Base-by-base conservation (phyloP, 1,140 invertebrate species). In the Bradynema listronoti region DNA sequence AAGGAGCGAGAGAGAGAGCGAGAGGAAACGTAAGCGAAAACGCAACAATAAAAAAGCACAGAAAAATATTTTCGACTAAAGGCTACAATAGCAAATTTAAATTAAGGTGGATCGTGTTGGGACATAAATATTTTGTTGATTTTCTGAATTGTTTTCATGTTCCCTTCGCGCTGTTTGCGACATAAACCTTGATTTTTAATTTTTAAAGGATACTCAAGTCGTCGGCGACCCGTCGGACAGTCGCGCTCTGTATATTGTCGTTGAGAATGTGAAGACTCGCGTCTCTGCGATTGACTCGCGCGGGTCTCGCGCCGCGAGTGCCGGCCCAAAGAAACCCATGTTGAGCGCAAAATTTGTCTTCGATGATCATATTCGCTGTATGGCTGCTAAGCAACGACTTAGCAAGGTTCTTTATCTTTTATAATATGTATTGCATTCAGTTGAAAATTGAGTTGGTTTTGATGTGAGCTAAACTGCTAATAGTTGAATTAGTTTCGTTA, bases 281-380 rank as follows among this genome's bases (percentile, higher is more conserved):
- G 84, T 0, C 83, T 82, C 2, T 83, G 84, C 5, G 79, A 11
- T 33, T 33, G 33, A n/a, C n/a, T n/a, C n/a, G n/a, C n/a, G n/a
- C n/a, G n/a, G n/a, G n/a, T n/a, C n/a, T n/a, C n/a, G n/a, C n/a
- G n/a, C n/a, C n/a, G n/a, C n/a, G n/a, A n/a, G 47, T 36, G 39
- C 56, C 25, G 63, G 14, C 30, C 16, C 19, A 60, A 42, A 32
- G 1, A 55, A 49, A 39, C 88, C 91, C 0, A 77, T 93, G 5
- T 81, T 96, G 5, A 86, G 87, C 16, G 88, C 91, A 0, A 91
- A 90, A 79, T 95, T 98, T 77, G 85, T 95, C 42, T 98, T 98
- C 78, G 93, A 98, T 78, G 94, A 99, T 82, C 91, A 97, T 78
- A 98, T 98, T 61, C 83, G 94, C 9, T 96, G 91, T 78, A 83